Evolutionary conservation across 2,888 invertebrate species (phyloP).

Genomic region (Axea sp.): DNA sequence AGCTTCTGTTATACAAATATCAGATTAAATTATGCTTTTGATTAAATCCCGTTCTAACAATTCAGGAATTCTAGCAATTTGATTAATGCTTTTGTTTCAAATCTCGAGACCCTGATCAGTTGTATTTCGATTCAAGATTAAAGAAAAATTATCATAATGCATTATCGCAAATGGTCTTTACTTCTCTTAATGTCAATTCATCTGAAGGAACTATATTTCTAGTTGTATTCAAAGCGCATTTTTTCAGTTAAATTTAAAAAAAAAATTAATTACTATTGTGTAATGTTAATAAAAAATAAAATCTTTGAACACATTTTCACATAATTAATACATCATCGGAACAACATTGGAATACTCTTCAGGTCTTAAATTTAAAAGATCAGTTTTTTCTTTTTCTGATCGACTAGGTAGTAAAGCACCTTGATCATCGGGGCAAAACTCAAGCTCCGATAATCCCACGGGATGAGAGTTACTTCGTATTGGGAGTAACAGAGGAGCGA

Average conservation of each 20-base stretch:
- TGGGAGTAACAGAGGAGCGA: slow-evolving; percentile 31
- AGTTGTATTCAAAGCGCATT: too few relatives aligned
- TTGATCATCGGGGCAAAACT: slow-evolving; percentile 60
- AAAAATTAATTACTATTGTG: background rate
- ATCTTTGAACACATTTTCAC: background rate
- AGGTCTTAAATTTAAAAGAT: slow-evolving; percentile 19
- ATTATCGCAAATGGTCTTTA: too few relatives aligned
- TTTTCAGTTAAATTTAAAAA: too few relatives aligned
- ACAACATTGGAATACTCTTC: slow-evolving; percentile 9
- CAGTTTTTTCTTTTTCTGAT: slow-evolving; percentile 38
- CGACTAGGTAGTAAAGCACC: slow-evolving; percentile 34
- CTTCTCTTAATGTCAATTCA: too few relatives aligned
- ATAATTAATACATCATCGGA: slow-evolving; percentile 25
- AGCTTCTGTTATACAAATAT: too few relatives aligned
- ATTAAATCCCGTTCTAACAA: background rate
- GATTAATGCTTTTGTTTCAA: background rate
- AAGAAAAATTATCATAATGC: background rate
- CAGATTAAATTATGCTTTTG: too few relatives aligned
- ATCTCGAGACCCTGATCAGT: background rate
- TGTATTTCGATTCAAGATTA: background rate
- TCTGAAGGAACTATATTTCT: too few relatives aligned
- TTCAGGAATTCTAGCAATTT: background rate
- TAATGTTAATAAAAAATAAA: too few relatives aligned
- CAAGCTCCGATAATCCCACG: slow-evolving; percentile 58
- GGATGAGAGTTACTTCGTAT: slow-evolving; percentile 50